Percentiles rank a stretch among this genome's conserved stretches.
phyloP scores from a whole-genome alignment of 2,888 invertebrate species.

The Listrodromus nycthemerus region DNA sequence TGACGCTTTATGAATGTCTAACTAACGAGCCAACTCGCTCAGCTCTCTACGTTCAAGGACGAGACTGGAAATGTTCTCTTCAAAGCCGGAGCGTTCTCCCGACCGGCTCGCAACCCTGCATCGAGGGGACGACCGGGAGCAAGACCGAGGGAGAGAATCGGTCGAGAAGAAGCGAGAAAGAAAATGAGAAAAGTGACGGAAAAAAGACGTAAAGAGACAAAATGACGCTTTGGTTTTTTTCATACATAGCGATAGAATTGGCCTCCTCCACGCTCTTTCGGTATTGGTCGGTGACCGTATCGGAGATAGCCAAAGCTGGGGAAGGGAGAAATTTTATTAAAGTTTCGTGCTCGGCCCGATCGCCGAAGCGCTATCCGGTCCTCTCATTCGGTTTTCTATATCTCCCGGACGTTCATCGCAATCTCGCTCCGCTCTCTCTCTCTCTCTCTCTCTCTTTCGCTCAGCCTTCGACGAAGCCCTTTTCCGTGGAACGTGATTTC shows the following conservation, averaged over 20 bases:
- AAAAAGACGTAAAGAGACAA: neutral
- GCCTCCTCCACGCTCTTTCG: neutral
- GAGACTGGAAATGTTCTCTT: conserved; percentile 57
- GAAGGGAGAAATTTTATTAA: conserved; percentile 69
- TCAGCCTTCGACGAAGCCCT: conserved; percentile 5
- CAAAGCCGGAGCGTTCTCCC: conserved; percentile 45
- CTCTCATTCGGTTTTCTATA: neutral
- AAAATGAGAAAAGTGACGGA: conserved; percentile 24
- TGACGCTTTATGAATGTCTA: conserved; percentile 71
- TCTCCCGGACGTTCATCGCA: conserved; percentile 5
- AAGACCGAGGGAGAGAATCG: conserved; percentile 13
- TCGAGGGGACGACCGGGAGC: neutral
- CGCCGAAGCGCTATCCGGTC: conserved; percentile 21
- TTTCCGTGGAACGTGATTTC: conserved; percentile 12
- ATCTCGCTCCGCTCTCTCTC: conserved; percentile 10
- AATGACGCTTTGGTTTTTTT: conserved; percentile 32
- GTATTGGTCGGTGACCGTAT: conserved; percentile 27
- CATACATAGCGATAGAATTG: neutral
- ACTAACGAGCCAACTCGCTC: conserved; percentile 59
- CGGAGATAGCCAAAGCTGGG: conserved; percentile 1
- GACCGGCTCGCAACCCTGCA: neutral
- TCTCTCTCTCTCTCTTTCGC: conserved; percentile 29
- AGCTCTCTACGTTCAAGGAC: conserved; percentile 24
- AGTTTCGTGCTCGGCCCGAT: conserved; percentile 65
- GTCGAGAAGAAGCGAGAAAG: neutral